Base-by-base conservation (phyloP, 2,797 vertebrate species). In the Cynopterus sphinx region DNA sequence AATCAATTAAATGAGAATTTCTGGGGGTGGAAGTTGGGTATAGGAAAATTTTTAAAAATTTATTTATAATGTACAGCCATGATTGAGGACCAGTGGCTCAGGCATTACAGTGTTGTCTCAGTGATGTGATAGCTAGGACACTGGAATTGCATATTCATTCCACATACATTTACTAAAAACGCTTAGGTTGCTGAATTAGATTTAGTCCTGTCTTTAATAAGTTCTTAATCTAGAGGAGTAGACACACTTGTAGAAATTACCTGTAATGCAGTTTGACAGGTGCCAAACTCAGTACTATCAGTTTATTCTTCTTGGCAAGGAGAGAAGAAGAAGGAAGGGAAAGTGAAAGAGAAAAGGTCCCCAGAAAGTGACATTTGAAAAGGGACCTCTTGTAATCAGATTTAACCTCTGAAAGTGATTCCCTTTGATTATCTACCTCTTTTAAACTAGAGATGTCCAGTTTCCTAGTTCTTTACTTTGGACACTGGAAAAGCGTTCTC, bases 181-280 rank as follows among this genome's bases (percentile, higher is more conserved):
- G 36, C 49, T 71, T 75, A 75, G n/a, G 28, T 92, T 84, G 71
- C 39, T 93, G 33, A 81, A 39, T 77, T 65, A 89, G 33, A 49
- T 71, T 79, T 75, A 33, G 28, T 82, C 49, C n/a, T 73, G 19
- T 46, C 51, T 87, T 95, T 63, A 92, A 43, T 63, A 88, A 91
- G 39, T 90, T 81, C 59, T 87, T 81, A 81, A 59, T 88, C 57
- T 77, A 33, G 31, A 95, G 33, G 15, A 21, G 21, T 17, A 73
- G 63, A 87, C 55, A 87, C 73, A 85, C 55, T 85, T 81, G 36
- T 86, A 39, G 75, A 74, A 94, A 82, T 91, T 41, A 83, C n/a
- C 59, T 82, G 1, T 89, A 55, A 87, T 70, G 5, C 43, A 51
- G 1, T 51, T 65, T 83, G 92, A 82, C 49, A 78, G 70, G 31